Evolutionary conservation across 2,888 invertebrate species (phyloP), one percentile per base, ranked within the genome.

Genomic region (Euzetes globulus): DNA sequence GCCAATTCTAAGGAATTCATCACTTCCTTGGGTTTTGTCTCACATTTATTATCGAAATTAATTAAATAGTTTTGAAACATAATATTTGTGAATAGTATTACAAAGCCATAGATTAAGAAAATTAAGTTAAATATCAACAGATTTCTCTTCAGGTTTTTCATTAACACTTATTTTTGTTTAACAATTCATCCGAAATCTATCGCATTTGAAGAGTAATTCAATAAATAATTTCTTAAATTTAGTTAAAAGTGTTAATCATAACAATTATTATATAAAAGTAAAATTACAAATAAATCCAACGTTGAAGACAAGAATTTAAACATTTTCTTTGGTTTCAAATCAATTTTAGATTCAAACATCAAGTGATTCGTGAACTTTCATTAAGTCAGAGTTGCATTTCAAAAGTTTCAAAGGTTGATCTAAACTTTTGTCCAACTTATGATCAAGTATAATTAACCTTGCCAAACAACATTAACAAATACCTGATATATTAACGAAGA

Each of bases 1-100:
- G 47, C 41, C 27, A 70, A 17, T 70, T 70, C 45, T 22, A 70
- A 19, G 4, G 70, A 70, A 17, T 19, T 70, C 13, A 17, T 27
- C 5, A 70, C 2, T 47, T 70, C 70, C 25, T 70, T 13, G 17
- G 17, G 22, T 27, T 22, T 45, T 13, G 9, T 15, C 9, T 70
- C 17, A 19, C 70, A 70, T 27, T 47, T 70, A 19, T 70, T 47
- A 45, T 47, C 27, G 6, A 70, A 70, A 22, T 70, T 70, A 15
- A 47, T 45, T 45, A 70, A 70, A 70, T 47, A 70, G 45, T 70
- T 47, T 70, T 70, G 70, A 45, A 70, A 70, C 13, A 70, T 22
- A 19, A 70, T 47, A 70, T 70, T 47, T 19, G 70, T 37, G 47
- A 45, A 70, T 15, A 70, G 2, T 47, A 70, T 47, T 15, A 45